phyloP scores from a whole-genome alignment of 2,113 vertebrate species.

The Indicator indicator region DNA sequence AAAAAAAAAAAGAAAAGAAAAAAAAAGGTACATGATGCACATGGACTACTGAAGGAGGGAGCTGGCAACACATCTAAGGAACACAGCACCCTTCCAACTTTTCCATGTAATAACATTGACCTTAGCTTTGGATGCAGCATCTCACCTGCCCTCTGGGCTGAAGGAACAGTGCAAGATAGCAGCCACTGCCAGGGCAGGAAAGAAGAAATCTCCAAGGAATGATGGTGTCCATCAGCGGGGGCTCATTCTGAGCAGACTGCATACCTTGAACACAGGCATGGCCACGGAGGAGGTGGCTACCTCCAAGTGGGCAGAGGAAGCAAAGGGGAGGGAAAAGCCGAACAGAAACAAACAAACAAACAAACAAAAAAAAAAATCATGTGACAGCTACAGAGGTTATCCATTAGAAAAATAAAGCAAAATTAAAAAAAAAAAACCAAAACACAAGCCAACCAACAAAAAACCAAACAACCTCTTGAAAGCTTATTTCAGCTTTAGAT shows the following conservation, averaged over 20 bases:
- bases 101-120: constrained; percentile 49
- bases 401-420: constrained; percentile 3
- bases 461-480: constrained; percentile 20
- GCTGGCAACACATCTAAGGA: constrained; percentile 78
- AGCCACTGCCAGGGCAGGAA: constrained; percentile 64
- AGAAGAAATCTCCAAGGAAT: constrained; percentile 59
- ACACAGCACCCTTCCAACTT: constrained; percentile 74
- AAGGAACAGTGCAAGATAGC: constrained; percentile 59
- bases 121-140: constrained; percentile 55
- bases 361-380: constrained; percentile 30
- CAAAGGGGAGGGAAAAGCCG: constrained; percentile 53
- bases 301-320: constrained; percentile 43
- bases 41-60: constrained; percentile 79
- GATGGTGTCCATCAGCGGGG: constrained; percentile 20
- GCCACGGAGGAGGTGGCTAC: constrained; percentile 18
- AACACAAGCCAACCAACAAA: neutral
- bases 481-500: constrained; percentile 25
- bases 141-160: constrained; percentile 62
- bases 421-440: neutral
- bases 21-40: constrained; percentile 45
- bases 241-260: constrained; percentile 56
- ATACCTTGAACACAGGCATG: constrained; percentile 59
- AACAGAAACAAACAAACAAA: constrained; percentile 64
- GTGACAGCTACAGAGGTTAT: constrained; percentile 40
- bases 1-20: neutral